These are phyloP conservation scores for Apocrypta bakeri DNA, from an alignment of 1,140 invertebrate species.

Conservation along the genomic window DNA sequence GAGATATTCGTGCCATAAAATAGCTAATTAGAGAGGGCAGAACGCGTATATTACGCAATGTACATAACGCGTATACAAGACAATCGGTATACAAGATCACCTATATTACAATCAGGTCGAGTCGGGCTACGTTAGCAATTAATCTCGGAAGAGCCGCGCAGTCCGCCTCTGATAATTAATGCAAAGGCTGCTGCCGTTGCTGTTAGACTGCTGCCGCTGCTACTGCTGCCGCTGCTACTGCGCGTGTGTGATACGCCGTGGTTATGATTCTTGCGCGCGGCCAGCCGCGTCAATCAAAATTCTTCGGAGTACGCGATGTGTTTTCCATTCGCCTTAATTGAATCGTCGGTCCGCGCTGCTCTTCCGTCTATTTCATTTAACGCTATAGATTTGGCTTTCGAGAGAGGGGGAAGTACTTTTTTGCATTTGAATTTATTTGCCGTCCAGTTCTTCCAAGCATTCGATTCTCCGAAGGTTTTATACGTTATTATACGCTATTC, in stretches of 20 bases:
- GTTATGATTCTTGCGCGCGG: constrained; percentile 32
- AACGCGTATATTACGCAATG: background rate
- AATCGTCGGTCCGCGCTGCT: constrained; percentile 9
- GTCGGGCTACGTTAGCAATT: background rate
- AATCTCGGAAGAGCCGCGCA: background rate
- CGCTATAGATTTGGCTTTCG: background rate
- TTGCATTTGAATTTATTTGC: no score
- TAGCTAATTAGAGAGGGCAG: background rate
- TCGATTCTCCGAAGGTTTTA: no score
- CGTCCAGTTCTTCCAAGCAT: no score
- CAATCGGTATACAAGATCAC: background rate
- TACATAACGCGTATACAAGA: background rate
- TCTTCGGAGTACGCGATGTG: constrained; percentile 24
- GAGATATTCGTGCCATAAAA: background rate
- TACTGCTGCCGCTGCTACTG: no score
- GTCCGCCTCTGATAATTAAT: constrained; percentile 59
- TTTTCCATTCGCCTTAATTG: constrained; percentile 45
- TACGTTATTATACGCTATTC: no score
- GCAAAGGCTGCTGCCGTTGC: constrained; percentile 51
- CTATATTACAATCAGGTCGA: background rate
- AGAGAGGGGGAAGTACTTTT: no score
- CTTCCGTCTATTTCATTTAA: background rate
- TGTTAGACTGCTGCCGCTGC: no score
- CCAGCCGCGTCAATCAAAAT: constrained; percentile 53
- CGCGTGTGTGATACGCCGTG: no score